phyloP scores from a whole-genome alignment of 2,888 invertebrate species.

The Heliconius ethilla region DNA sequence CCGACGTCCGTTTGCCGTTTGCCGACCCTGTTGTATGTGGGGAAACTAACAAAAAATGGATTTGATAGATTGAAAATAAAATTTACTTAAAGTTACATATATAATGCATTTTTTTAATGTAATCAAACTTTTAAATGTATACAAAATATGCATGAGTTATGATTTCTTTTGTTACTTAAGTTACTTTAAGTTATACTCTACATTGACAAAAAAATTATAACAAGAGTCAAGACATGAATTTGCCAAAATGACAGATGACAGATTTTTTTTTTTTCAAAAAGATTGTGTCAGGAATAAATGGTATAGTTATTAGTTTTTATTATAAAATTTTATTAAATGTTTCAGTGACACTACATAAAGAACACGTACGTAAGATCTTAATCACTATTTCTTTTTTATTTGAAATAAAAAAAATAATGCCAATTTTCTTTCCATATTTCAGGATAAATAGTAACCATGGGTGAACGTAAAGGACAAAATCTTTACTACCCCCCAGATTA shows the following conservation, averaged over 20 bases:
- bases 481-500: conserved; percentile 99
- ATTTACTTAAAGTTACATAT: no score
- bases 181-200: no score
- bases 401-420: not conserved
- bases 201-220: not conserved
- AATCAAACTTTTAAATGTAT: no score
- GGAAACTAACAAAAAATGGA: no score
- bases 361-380: not conserved
- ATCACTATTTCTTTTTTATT: not conserved
- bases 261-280: not conserved
- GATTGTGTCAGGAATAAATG: not conserved
- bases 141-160: no score
- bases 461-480: conserved; percentile 98
- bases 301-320: not conserved
- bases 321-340: not conserved
- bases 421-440: conserved; percentile 29
- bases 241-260: not conserved
- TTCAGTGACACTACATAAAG: not conserved
- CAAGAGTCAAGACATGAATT: not conserved
- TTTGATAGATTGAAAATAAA: no score
- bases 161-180: no score
- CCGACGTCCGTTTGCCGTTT: no score
- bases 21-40: no score
- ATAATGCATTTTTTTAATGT: no score
- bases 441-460: conserved; percentile 84